phyloP scores from a whole-genome alignment of 2,888 invertebrate species.

The Aleiodes testaceus region DNA sequence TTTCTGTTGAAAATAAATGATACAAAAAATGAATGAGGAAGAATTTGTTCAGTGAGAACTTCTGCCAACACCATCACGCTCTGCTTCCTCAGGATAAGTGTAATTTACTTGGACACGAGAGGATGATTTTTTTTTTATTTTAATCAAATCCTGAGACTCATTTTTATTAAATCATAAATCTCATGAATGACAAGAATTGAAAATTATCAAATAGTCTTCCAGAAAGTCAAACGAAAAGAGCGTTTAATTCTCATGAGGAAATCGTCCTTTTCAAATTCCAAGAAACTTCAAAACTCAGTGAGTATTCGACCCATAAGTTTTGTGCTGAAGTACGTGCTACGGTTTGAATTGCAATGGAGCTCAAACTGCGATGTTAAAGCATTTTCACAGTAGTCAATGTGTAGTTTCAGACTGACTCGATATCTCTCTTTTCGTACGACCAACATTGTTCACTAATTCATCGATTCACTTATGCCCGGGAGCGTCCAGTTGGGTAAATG shows the following conservation, averaged over 20 bases:
- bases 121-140: too few relatives aligned
- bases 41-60: background rate
- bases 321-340: constrained; percentile 12
- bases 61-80: too few relatives aligned
- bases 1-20: background rate
- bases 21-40: background rate
- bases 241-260: constrained; percentile 32
- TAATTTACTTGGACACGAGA: background rate
- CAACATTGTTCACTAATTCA: constrained; percentile 31
- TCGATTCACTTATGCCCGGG: constrained; percentile 39
- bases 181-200: constrained; percentile 30
- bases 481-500: constrained; percentile 1
- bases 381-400: background rate
- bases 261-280: constrained; percentile 9
- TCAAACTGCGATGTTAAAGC: background rate
- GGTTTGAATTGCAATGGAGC: constrained; percentile 19
- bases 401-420: background rate
- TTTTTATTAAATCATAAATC: too few relatives aligned
- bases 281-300: constrained; percentile 27
- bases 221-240: constrained; percentile 15
- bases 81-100: background rate
- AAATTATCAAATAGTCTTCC: constrained; percentile 14
- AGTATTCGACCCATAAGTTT: constrained; percentile 27
- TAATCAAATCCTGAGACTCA: too few relatives aligned
- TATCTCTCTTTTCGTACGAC: background rate